These are phyloP conservation scores for Festucalex cinctus DNA, from an alignment of 2,113 vertebrate genomes.

Conservation along the genomic window DNA sequence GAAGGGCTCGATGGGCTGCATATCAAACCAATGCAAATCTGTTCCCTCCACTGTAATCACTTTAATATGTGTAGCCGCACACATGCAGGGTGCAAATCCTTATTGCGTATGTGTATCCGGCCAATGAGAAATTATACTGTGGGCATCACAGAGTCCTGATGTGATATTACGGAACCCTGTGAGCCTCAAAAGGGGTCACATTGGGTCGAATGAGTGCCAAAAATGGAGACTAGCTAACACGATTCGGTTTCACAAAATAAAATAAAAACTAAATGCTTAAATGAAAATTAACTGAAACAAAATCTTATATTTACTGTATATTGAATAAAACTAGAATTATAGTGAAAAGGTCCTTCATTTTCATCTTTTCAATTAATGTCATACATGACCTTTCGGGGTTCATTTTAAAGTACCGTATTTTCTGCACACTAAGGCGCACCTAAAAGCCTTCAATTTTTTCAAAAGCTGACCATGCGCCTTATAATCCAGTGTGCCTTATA, in stretches of 20 bases:
- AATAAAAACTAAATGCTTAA: neutral
- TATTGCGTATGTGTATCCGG: conserved; percentile 33
- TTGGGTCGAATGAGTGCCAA: neutral
- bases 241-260: too few species aligned
- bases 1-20: conserved; percentile 46
- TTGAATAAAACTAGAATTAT: too few species aligned
- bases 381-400: too few species aligned
- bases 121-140: conserved; percentile 32
- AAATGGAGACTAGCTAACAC: neutral
- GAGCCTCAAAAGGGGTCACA: conserved; percentile 34
- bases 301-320: too few species aligned
- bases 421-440: too few species aligned
- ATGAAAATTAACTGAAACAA: neutral
- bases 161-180: conserved; percentile 27
- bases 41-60: conserved; percentile 36
- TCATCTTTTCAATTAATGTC: too few species aligned
- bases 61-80: conserved; percentile 24
- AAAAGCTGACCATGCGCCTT: too few species aligned
- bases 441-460: too few species aligned
- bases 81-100: conserved; percentile 24
- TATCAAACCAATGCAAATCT: conserved; percentile 59
- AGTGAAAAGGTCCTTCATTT: too few species aligned
- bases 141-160: conserved; percentile 1
- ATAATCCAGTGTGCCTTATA: too few species aligned
- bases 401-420: too few species aligned